Base-by-base conservation (phyloP, 1,140 invertebrate genomes). In the Drosophila dunni region DNA sequence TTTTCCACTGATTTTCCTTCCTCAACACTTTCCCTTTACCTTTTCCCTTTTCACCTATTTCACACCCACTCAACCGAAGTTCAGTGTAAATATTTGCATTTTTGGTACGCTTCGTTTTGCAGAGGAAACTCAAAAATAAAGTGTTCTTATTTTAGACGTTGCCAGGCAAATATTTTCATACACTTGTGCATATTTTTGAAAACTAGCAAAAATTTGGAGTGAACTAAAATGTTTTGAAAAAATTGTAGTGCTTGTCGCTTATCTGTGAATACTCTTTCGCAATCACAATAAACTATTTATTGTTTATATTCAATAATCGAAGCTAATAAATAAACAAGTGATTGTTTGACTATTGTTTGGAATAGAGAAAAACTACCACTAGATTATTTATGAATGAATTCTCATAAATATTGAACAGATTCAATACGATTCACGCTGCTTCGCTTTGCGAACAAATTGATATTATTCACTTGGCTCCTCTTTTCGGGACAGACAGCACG, bases 11-110 rank as follows among this genome's bases (percentile, higher is more conserved):
- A 17, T 56, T 56, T 24, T 61, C 10, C 20, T 57, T 48, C 38
- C 24, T 0, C 5, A 29, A 13, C 10, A 40, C 0, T 42, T 65
- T 53, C 65, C 50, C 51, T 57, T n/a, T 33, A 34, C 20, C 24
- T 44, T 58, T 48, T 51, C 24, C 13, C 13, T 63, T 58, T 48
- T 51, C 24, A 10, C 13, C 60, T 51, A 7, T 38, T 50, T 78
- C 66, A 36, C 66, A 83, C 63, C 80, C 69, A 57, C 66, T 71
- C 24, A 51, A 58, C 24, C 10, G 56, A 62, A 62, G 65, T 56
- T 68, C 40, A 40, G 56, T 29, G 79, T 76, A 86, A 86, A 86
- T 88, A 86, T 86, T 86, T 82, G 76, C 64, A 67, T 54, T 67
- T 60, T 60, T 36, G 45, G 62, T 29, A 40, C 15, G 36, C 20